Percentiles rank a stretch among this genome's conserved stretches.
phyloP scores from a whole-genome alignment of 2,888 invertebrate species.

The Sceliomorpha sp. region DNA sequence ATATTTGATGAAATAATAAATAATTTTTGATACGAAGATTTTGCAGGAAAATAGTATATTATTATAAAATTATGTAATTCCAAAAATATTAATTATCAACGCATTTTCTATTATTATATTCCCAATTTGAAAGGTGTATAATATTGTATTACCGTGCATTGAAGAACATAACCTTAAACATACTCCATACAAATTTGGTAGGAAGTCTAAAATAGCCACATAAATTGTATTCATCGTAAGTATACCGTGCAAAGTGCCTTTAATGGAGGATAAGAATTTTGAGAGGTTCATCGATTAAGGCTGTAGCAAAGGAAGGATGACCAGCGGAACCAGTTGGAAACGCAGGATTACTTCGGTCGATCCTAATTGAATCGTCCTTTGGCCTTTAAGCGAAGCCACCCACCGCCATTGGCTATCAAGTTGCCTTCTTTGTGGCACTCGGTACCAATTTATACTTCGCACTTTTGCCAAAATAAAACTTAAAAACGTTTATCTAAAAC shows the following conservation, averaged over 20 bases:
- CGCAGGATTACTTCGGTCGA: slow-evolving; percentile 74
- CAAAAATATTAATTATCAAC: too few relatives aligned
- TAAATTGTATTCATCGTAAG: slow-evolving; percentile 31
- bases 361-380: slow-evolving; percentile 79
- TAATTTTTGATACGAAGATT: too few relatives aligned
- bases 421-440: slow-evolving; percentile 31
- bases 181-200: too few relatives aligned
- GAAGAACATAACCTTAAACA: too few relatives aligned
- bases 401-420: slow-evolving; percentile 50
- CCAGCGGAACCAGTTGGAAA: slow-evolving; percentile 68
- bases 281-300: slow-evolving; percentile 67
- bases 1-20: too few relatives aligned
- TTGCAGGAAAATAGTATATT: too few relatives aligned
- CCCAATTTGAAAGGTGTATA: too few relatives aligned
- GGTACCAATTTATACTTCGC: slow-evolving; percentile 45
- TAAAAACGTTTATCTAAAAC: slow-evolving; percentile 38
- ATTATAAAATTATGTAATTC: too few relatives aligned
- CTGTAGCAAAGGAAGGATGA: slow-evolving; percentile 60
- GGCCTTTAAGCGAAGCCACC: slow-evolving; percentile 73
- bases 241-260: slow-evolving; percentile 57
- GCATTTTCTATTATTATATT: too few relatives aligned
- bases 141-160: too few relatives aligned
- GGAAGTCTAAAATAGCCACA: not conserved
- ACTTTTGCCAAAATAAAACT: slow-evolving; percentile 33
- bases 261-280: slow-evolving; percentile 67